A percentile compares a stretch with the other conserved stretches of the same genome.
phyloP scores from a whole-genome alignment of 2,113 vertebrate species.

The Anolis sagrei region DNA sequence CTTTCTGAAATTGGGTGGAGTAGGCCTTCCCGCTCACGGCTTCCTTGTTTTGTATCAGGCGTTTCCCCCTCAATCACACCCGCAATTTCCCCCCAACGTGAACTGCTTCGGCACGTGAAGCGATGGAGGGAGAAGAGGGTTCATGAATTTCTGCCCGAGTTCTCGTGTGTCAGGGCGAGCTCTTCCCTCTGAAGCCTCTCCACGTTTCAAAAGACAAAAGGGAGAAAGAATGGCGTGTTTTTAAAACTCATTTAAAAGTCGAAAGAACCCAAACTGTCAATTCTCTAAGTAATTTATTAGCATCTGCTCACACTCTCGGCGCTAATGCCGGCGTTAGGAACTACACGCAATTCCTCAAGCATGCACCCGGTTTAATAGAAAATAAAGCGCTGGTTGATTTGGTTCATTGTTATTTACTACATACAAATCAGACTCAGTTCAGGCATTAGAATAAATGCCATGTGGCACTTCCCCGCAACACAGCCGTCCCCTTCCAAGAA shows the following conservation, averaged over 20 bases:
- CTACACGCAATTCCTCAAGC: fast-evolving
- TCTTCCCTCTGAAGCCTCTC: not conserved
- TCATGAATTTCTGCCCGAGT: conserved; percentile 57
- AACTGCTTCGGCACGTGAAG: conserved; percentile 62
- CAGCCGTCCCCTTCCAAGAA: not conserved
- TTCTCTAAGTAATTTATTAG: conserved; percentile 48
- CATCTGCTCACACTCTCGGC: conserved; percentile 9
- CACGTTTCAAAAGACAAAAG: conserved; percentile 23
- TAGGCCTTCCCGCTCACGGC: too few relatives aligned
- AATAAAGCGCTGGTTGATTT: not conserved
- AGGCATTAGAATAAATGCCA: conserved; percentile 13
- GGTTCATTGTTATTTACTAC: conserved; percentile 41
- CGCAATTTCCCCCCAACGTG: conserved; percentile 42
- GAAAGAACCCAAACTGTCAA: conserved; percentile 34
- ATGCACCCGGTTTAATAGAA: fast-evolving
- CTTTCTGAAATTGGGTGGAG: too few relatives aligned
- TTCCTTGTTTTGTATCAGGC: too few relatives aligned
- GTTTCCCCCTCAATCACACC: conserved; percentile 17
- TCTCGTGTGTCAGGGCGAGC: conserved; percentile 44
- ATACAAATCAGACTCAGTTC: conserved; percentile 31
- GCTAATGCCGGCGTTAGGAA: not conserved
- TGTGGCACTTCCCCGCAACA: not conserved
- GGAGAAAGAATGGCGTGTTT: conserved; percentile 47
- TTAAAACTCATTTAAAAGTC: conserved; percentile 58
- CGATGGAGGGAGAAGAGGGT: conserved; percentile 68